Base-by-base conservation (phyloP, 2,797 vertebrate genomes). In the Microhierax caerulescens region DNA sequence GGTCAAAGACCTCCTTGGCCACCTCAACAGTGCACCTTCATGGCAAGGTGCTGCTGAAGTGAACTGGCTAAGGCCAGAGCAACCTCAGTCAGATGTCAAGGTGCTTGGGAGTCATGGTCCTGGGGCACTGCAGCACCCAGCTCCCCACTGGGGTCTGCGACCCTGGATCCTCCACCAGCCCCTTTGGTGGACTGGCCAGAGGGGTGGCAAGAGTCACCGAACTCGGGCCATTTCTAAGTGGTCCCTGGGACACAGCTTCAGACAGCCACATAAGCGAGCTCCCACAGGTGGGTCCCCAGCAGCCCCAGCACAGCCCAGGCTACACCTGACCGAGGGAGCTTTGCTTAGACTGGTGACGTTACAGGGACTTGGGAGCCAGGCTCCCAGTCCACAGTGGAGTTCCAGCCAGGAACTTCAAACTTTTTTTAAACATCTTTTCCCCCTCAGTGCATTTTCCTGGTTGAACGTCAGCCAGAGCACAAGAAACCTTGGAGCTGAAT, bases 161-260 rank as follows among this genome's bases (percentile, higher is more conserved):
- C 22, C 43, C n/a, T 7, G 7, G n/a, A 11, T 16, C 47, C 34
- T 72, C 45, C 45, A 23, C 27, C 77, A 36, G 24, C 4, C 10
- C 25, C 53, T 14, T 25, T 22, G 53, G 23, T 0, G 9, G 64
- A 39, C 34, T 20, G 57, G 32, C 32, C 1, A 7, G n/a, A 20
- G 50, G 23, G 22, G 28, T 7, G 18, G n/a, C 5, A 11, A 34
- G 32, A 39, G 50, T 13, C 50, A 19, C 43, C 11, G n/a, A 63
- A 69, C 18, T 10, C 0, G 1, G 21, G 15, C 15, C 11, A 6
- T 24, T 54, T 28, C 0, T 1, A 79, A 48, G 30, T 7, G 1
- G 41, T 30, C 63, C 17, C 34, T 20, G 13, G 25, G 68, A 39
- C 34, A 6, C 7, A 36, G 57, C 39, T 36, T 50, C 47, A 13